Evolutionary conservation across 1,140 invertebrate species (phyloP).

Genomic region (Drosophila bocqueti): DNA sequence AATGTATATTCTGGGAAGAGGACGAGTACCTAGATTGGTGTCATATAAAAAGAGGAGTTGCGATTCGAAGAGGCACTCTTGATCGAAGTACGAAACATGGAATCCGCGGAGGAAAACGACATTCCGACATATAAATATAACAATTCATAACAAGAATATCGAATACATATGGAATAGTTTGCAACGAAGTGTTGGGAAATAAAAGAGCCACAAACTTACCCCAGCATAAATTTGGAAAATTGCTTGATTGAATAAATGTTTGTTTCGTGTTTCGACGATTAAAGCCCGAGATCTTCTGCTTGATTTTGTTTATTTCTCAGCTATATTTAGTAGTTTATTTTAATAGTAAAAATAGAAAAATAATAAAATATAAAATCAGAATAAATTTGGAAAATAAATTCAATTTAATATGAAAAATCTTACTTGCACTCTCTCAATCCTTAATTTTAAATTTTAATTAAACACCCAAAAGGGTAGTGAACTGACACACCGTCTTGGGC

Average conservation of each 20-base stretch:
- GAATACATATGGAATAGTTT: not conserved
- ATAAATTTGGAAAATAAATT: not conserved
- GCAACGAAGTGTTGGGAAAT: not conserved
- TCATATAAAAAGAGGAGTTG: too few relatives aligned
- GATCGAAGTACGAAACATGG: too few relatives aligned
- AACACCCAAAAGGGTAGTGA: slow-evolving; percentile 66
- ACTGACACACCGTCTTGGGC: slow-evolving; percentile 49
- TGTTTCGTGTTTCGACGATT: not conserved
- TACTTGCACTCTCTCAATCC: not conserved
- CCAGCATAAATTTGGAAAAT: slow-evolving; percentile 2
- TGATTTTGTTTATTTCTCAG: not conserved
- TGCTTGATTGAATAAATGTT: not conserved
- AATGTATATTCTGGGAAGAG: too few relatives aligned
- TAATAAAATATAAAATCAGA: not conserved
- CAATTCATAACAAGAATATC: not conserved
- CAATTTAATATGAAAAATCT: not conserved
- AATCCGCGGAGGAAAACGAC: too few relatives aligned
- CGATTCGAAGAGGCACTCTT: too few relatives aligned
- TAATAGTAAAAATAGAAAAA: not conserved
- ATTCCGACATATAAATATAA: not conserved
- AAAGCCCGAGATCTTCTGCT: not conserved
- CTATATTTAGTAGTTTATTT: not conserved
- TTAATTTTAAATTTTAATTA: slow-evolving; percentile 18
- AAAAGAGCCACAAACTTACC: not conserved
- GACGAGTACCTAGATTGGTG: too few relatives aligned